A percentile compares a stretch with the other conserved stretches of the same genome.
Evolutionary conservation across 2,888 invertebrate species (phyloP).

Genomic region (Trichopoda pennipes): DNA sequence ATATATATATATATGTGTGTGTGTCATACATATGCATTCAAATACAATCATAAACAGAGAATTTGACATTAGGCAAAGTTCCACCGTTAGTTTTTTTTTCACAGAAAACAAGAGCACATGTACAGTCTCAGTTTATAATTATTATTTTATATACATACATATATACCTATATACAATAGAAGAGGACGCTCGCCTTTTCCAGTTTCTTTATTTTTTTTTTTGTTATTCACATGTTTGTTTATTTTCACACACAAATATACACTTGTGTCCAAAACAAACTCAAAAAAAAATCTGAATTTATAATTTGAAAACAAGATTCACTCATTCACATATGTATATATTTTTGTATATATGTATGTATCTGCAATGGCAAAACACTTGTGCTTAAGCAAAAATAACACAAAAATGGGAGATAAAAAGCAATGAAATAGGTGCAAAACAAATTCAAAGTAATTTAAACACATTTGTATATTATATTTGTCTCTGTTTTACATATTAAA

Average conservation of each 20-base stretch:
- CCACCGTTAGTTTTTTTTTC: slow-evolving; percentile 19
- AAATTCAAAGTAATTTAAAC: slow-evolving; percentile 27
- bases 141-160: slow-evolving; percentile 23
- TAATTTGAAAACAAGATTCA: slow-evolving; percentile 40
- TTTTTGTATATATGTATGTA: slow-evolving; percentile 1
- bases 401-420: slow-evolving; percentile 11
- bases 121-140: slow-evolving; percentile 60
- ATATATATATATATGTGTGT: too few relatives aligned
- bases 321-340: neutral
- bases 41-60: neutral
- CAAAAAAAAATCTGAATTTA: slow-evolving; percentile 58
- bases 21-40: neutral
- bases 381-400: slow-evolving; percentile 37
- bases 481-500: slow-evolving; percentile 30
- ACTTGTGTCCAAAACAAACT: slow-evolving; percentile 62
- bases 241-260: slow-evolving; percentile 16
- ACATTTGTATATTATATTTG: neutral
- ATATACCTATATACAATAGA: slow-evolving; percentile 11
- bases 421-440: slow-evolving; percentile 15
- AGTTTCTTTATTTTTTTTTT: neutral
- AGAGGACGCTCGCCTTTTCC: slow-evolving; percentile 46
- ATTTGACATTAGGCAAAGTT: slow-evolving; percentile 30
- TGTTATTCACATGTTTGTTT: slow-evolving; percentile 64
- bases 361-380: slow-evolving; percentile 46
- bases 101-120: slow-evolving; percentile 58